These are phyloP conservation scores for Apodemia mormo DNA, from an alignment of 2,888 invertebrate species.

Conservation along the genomic window DNA sequence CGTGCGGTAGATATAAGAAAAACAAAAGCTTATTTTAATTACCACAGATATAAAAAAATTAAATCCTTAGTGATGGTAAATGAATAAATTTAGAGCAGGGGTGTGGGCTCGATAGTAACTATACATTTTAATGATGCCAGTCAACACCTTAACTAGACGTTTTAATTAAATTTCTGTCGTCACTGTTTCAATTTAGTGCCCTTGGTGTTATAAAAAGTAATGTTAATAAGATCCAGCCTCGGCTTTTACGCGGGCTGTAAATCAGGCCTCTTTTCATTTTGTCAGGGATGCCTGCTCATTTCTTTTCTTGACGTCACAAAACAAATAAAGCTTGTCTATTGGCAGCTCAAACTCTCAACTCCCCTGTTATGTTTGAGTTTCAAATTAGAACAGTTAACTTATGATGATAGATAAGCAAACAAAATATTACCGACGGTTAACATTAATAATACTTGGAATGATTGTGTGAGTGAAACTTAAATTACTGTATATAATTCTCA, in stretches of 20 bases:
- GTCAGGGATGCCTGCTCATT: slow-evolving; percentile 64
- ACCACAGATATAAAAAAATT: not conserved
- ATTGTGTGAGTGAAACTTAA: not conserved
- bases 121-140: slow-evolving; percentile 59
- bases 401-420: not conserved
- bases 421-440: not conserved
- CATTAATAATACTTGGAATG: not conserved
- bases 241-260: slow-evolving; percentile 70
- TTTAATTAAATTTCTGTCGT: slow-evolving; percentile 77
- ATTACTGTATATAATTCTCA: not conserved
- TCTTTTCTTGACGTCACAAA: slow-evolving; percentile 57
- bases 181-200: slow-evolving; percentile 75
- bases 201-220: slow-evolving; percentile 76
- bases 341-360: slow-evolving; percentile 47
- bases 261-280: slow-evolving; percentile 68
- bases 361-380: slow-evolving; percentile 35
- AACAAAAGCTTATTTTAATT: slow-evolving; percentile 19
- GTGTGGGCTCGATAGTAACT: slow-evolving; percentile 30
- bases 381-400: not conserved
- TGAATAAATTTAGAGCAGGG: slow-evolving; percentile 34
- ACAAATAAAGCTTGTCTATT: slow-evolving; percentile 72
- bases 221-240: slow-evolving; percentile 74
- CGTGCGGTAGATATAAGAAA: slow-evolving; percentile 10
- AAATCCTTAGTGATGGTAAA: slow-evolving; percentile 24
- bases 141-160: slow-evolving; percentile 69